Evolutionary conservation across 2,888 invertebrate species (phyloP), one percentile per base, ranked within the genome.

Genomic region (Baronia brevicornis): DNA sequence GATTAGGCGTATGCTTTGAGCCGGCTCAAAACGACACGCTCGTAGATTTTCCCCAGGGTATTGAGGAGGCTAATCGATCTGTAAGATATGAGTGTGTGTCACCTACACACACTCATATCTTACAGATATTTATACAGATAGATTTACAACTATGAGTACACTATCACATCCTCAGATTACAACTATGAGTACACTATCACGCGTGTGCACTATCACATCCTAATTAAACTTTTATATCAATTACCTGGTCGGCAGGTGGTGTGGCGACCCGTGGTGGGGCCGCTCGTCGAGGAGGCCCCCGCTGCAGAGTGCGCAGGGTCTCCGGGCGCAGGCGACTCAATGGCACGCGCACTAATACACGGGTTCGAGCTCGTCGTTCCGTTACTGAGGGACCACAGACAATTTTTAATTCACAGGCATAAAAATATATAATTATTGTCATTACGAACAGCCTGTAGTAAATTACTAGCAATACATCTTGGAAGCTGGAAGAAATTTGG

Each of bases 331-430:
- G 67, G 0, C 79, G 67, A 5, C 54, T 27, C 53, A 80, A 63
- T 41, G 77, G 56, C 19, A 84, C 44, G 35, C 69, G 68, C 39
- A 84, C 78, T 31, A 69, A n/a, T 39, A 77, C 33, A 2, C 70
- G 67, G 4, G 48, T 12, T 22, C 45, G 37, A 7, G 61, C 48
- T 4, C 62, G 52, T 2, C 36, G 21, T 40, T 48, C 57, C 13
- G 33, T 33, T 36, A 54, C 68, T 67, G 42, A 1, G 4, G 8
- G 23, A 23, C 18, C 8, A 15, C 7, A 32, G 9, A 12, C 17
- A 10, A 14, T 21, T 25, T 30, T 6, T 7, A 26, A 14, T 5
- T 8, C 7, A 23, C 10, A 5, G 9, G 8, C 15, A 20, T 14
- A n/a, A n/a, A n/a, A n/a, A n/a, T n/a, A n/a, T n/a, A n/a, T n/a